Evolutionary conservation across 1,140 invertebrate genomes (phyloP), one percentile per base, ranked within the genome.

Genomic region (Papilio glaucus): DNA sequence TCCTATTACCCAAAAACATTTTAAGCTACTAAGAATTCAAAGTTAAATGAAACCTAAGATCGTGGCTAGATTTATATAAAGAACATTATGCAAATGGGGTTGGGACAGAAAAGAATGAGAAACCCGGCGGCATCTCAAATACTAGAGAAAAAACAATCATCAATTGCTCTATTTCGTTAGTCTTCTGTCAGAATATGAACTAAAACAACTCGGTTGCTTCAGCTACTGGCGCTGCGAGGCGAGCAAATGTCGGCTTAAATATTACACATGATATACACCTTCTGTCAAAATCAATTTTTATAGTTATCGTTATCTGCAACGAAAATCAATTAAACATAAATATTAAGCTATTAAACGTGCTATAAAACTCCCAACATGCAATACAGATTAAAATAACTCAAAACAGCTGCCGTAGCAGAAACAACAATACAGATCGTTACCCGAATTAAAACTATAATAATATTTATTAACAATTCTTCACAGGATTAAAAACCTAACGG

Each of bases 401-500:
- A 63, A 63, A 63, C 62, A 63, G 38, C 21, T 63, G 38, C 33
- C 33, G 29, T 18, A 63, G 15, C 38, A 63, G 18, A 63, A 39
- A 41, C 33, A 63, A 63, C 62, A 39, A 38, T 37, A 38, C 21
- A 33, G 33, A 39, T 37, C 62, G 62, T 38, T 24, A 38, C 42
- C n/a, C 21, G 67, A 26, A 53, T 69, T 33, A 21, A 53, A 53
- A 39, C 26, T 73, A 60, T 71, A 68, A 67, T 53, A 76, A 76
- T 71, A 77, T 77, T 76, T 73, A 77, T 63, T 45, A 62, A 61
- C 71, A 72, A 70, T 72, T 18, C 33, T 49, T 42, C n/a, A 57
- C 49, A n/a, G 21, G 45, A 42, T 53, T 63, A 78, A 77, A 79
- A 72, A 74, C 38, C 74, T 79, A 77, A 81, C 75, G 75, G 73